Evolutionary conservation across 2,888 invertebrate genomes (phyloP).

Genomic region (Merodon equestris): DNA sequence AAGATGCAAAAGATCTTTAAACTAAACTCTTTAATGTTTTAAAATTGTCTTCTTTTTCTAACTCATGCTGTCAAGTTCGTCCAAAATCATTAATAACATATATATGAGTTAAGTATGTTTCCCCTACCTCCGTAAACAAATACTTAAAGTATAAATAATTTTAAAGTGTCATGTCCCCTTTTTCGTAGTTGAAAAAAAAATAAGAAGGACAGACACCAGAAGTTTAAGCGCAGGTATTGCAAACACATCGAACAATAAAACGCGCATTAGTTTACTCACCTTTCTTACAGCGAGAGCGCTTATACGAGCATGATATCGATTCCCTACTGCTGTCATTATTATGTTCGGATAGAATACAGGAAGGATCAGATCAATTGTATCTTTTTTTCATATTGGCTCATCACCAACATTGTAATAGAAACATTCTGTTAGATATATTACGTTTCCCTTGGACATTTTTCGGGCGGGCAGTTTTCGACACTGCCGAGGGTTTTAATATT

Average conservation of each 20-base stretch:
- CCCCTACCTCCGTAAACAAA: too few species aligned
- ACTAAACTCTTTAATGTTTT: too few species aligned
- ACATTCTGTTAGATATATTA: constrained; percentile 49
- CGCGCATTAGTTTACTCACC: constrained; percentile 33
- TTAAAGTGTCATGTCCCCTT: too few species aligned
- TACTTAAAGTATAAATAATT: too few species aligned
- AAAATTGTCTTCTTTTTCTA: too few species aligned
- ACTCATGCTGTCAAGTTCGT: too few species aligned
- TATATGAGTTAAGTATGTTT: too few species aligned
- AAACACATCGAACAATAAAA: constrained; percentile 11
- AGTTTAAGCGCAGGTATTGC: constrained; percentile 16
- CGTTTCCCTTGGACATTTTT: constrained; percentile 40
- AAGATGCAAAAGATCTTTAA: too few species aligned
- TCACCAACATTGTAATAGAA: constrained; percentile 44
- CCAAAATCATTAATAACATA: too few species aligned
- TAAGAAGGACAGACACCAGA: background rate
- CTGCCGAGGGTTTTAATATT: constrained; percentile 35
- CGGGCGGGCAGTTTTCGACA: constrained; percentile 51
- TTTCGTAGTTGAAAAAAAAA: background rate
- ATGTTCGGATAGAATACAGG: constrained; percentile 33
- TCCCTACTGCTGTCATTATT: constrained; percentile 26
- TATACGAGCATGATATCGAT: constrained; percentile 22
- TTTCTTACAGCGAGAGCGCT: constrained; percentile 14
- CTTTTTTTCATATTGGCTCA: constrained; percentile 38
- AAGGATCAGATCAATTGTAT: constrained; percentile 53